These are phyloP conservation scores for Arion vulgaris DNA, from an alignment of 1,140 invertebrate genomes.

Conservation along the genomic window DNA sequence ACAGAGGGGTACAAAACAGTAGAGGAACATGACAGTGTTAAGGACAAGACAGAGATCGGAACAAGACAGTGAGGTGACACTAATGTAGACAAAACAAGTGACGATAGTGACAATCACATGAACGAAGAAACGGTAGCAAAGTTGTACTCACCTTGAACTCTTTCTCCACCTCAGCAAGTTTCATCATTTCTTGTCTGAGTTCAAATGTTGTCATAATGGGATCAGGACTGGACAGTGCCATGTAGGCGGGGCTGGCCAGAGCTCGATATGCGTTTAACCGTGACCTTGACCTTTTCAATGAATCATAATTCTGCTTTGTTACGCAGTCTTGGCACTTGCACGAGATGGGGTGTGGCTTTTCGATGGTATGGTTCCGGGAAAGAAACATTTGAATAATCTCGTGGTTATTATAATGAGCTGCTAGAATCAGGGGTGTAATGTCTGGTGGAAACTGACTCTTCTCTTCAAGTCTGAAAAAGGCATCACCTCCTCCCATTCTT, in stretches of 20 bases:
- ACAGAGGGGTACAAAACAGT: no score
- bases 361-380: constrained; percentile 70
- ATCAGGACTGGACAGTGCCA: constrained; percentile 79
- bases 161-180: constrained; percentile 72
- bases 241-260: constrained; percentile 75
- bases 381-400: constrained; percentile 73
- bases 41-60: no score
- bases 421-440: constrained; percentile 71
- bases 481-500: constrained; percentile 63
- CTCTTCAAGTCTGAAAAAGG: constrained; percentile 67
- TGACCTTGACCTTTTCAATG: constrained; percentile 68
- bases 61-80: no score
- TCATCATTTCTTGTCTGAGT: constrained; percentile 76
- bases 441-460: constrained; percentile 69
- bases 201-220: constrained; percentile 80
- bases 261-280: constrained; percentile 71
- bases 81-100: no score
- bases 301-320: constrained; percentile 72
- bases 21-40: no score
- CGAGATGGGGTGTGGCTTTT: constrained; percentile 76
- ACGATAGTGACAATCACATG: no score
- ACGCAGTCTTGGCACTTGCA: constrained; percentile 78
- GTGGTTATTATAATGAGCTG: constrained; percentile 72
- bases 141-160: constrained; percentile 74
- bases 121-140: no score